phyloP scores from a whole-genome alignment of 2,888 invertebrate species.

The Lasioglossum malachurum region DNA sequence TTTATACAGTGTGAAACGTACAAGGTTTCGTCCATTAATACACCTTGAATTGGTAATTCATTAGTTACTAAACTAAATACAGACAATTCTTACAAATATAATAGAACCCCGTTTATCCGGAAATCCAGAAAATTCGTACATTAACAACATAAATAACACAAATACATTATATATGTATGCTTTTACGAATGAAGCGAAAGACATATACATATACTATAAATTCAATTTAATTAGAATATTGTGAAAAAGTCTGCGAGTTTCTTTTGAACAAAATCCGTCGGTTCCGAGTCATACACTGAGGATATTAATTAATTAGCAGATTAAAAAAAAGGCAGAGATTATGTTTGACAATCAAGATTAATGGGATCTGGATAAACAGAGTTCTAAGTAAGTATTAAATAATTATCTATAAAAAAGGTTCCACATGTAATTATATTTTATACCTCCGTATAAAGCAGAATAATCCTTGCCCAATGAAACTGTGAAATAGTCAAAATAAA shows the following conservation, averaged over 20 bases:
- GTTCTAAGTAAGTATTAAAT: not conserved
- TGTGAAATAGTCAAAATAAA: constrained; percentile 96
- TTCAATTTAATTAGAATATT: no score
- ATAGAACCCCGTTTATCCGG: not conserved
- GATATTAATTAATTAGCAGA: no score
- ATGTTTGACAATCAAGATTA: no score
- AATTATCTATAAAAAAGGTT: no score
- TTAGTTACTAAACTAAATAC: not conserved
- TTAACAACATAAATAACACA: not conserved
- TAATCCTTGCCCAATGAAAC: constrained; percentile 96
- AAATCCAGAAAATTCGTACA: not conserved
- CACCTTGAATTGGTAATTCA: constrained; percentile 82
- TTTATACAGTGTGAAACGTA: constrained; percentile 90
- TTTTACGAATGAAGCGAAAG: no score
- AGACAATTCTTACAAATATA: not conserved
- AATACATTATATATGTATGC: no score
- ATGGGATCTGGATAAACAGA: not conserved
- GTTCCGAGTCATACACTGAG: no score
- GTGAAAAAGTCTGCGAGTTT: no score
- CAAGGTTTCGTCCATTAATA: constrained; percentile 91
- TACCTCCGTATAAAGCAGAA: constrained; percentile 93
- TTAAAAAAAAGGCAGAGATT: no score
- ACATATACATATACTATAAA: no score
- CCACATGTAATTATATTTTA: not conserved
- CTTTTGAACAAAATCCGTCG: no score